Evolutionary conservation across 1,140 invertebrate genomes (phyloP).

Genomic region (Drosophila azteca): DNA sequence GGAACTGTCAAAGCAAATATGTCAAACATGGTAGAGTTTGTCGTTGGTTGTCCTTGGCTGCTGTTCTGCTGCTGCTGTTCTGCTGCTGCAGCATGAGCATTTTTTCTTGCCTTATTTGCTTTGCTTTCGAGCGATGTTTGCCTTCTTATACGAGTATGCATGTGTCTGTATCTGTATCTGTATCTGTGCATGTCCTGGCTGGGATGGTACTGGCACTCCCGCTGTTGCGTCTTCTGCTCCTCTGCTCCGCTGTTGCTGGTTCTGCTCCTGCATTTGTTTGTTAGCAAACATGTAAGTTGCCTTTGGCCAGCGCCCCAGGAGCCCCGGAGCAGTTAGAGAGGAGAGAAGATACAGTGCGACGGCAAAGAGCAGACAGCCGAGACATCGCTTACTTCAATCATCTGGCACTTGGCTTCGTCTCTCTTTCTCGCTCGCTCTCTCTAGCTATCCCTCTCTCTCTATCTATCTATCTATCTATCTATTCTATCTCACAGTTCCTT

Average conservation of each 20-base stretch:
- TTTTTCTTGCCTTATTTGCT: constrained; percentile 67
- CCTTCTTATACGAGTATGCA: constrained; percentile 50
- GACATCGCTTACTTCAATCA: constrained; percentile 69
- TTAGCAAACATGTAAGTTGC: constrained; percentile 82
- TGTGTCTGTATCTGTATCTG: not conserved
- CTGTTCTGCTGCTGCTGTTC: constrained; percentile 19
- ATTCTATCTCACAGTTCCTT: constrained; percentile 10
- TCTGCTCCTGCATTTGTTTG: constrained; percentile 73
- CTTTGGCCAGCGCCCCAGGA: constrained; percentile 67
- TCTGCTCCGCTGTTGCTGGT: constrained; percentile 21
- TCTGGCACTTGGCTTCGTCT: constrained; percentile 63
- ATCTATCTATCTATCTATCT: constrained; percentile 22
- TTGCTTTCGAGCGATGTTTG: constrained; percentile 77
- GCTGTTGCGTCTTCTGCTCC: constrained; percentile 40
- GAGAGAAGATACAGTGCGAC: constrained; percentile 14
- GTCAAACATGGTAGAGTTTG: constrained; percentile 74
- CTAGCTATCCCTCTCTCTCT: constrained; percentile 24
- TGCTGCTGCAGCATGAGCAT: constrained; percentile 62
- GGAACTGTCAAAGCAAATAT: constrained; percentile 82
- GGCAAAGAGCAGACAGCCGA: constrained; percentile 31
- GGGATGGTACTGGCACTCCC: constrained; percentile 7
- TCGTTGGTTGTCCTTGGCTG: constrained; percentile 35
- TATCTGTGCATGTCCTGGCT: constrained; percentile 58
- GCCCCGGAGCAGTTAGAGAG: constrained; percentile 13
- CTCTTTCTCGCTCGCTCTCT: no score